A percentile compares a stretch with the other conserved stretches of the same genome.
Evolutionary conservation across 1,140 invertebrate genomes (phyloP).

Genomic region (Mamestra configurata): DNA sequence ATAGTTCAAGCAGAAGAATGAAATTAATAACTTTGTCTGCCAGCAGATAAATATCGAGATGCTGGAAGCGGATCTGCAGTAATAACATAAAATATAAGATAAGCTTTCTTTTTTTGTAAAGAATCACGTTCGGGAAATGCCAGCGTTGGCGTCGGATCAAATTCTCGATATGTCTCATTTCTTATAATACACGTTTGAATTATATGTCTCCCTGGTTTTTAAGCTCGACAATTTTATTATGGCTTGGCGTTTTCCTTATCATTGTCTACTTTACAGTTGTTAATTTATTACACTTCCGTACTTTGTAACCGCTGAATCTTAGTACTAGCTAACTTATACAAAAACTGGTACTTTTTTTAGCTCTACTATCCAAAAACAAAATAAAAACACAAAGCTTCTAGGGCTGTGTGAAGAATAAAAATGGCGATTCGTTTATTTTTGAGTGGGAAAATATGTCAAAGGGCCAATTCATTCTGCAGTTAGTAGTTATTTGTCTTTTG

Average conservation of each 20-base stretch:
- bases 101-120: constrained; percentile 19
- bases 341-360: no score
- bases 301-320: no score
- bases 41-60: not conserved
- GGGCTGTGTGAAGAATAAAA: no score
- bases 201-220: not conserved
- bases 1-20: not conserved
- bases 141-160: not conserved
- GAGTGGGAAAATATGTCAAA: no score
- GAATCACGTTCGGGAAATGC: not conserved
- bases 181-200: not conserved
- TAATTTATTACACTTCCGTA: not conserved
- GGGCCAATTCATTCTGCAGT: no score
- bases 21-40: constrained; percentile 1
- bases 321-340: no score
- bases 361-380: no score
- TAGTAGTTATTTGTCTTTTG: no score
- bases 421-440: no score
- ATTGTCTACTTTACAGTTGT: not conserved
- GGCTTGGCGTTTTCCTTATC: not conserved
- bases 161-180: constrained; percentile 12
- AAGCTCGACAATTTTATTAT: not conserved
- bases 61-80: constrained; percentile 10
- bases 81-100: constrained; percentile 17
- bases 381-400: no score